These are phyloP conservation scores for Nycticorax nycticorax DNA, from an alignment of 2,113 vertebrate species.

Conservation along the genomic window DNA sequence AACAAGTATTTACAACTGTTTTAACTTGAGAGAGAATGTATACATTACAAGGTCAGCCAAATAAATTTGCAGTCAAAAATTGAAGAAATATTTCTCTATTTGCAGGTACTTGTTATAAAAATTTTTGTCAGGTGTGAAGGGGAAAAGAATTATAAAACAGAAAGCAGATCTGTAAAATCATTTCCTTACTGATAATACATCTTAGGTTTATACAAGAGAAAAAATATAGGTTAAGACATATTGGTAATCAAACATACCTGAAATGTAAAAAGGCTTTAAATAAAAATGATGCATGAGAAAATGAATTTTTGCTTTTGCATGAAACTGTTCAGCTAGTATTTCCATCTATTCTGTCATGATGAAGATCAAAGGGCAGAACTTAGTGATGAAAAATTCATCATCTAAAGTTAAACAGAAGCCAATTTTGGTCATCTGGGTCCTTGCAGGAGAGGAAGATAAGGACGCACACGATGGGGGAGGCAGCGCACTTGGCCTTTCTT, in stretches of 20 bases:
- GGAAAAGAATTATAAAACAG: not conserved
- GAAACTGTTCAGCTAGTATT: not conserved
- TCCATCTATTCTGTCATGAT: not conserved
- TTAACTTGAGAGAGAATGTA: not conserved
- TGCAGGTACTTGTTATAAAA: not conserved
- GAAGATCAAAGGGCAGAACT: not conserved
- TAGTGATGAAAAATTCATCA: not conserved
- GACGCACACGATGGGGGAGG: not conserved
- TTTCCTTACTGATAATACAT: not conserved
- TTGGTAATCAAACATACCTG: not conserved
- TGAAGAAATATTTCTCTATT: not conserved
- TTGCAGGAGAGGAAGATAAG: not conserved
- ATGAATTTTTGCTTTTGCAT: not conserved
- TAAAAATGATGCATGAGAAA: not conserved
- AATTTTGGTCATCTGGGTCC: not conserved
- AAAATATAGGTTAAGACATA: not conserved
- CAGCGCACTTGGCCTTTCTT: rapidly evolving
- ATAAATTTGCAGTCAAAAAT: not conserved
- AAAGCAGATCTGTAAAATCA: not conserved
- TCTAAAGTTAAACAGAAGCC: not conserved
- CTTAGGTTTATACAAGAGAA: not conserved
- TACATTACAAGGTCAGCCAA: not conserved
- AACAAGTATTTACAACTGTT: not conserved
- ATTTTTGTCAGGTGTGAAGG: not conserved
- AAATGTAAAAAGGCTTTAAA: not conserved